phyloP scores from a whole-genome alignment of 2,888 invertebrate genomes.

The Hoplodrina ambigua region DNA sequence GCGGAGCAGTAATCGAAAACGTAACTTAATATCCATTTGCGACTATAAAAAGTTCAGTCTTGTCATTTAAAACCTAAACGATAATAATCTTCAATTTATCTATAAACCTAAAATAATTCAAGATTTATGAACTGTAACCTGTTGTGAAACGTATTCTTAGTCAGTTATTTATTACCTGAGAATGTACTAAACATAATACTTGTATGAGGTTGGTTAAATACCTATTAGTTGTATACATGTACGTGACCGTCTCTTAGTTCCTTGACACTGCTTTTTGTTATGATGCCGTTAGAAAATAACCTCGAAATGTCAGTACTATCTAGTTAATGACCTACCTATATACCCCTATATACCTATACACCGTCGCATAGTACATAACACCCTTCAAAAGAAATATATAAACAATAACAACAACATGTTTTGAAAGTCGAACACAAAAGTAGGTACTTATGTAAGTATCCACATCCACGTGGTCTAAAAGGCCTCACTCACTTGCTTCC shows the following conservation, averaged over 20 bases:
- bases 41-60: not conserved
- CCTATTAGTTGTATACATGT: not conserved
- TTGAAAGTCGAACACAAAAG: not conserved
- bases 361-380: not conserved
- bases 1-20: too few species aligned
- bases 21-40: too few species aligned
- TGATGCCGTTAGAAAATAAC: conserved; percentile 43
- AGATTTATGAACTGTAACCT: conserved; percentile 7
- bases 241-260: conserved; percentile 41
- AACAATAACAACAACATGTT: conserved; percentile 48
- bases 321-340: not conserved
- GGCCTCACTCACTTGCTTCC: conserved; percentile 80
- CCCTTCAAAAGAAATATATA: not conserved
- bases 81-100: not conserved
- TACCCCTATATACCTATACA: not conserved
- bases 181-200: not conserved
- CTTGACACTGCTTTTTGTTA: conserved; percentile 59
- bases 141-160: not conserved
- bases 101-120: not conserved
- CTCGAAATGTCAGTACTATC: conserved; percentile 11
- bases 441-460: conserved; percentile 17
- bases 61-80: not conserved
- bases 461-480: conserved; percentile 54
- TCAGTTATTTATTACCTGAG: not conserved
- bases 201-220: not conserved